phyloP scores from a whole-genome alignment of 1,140 invertebrate species.

The Bombyx mandarina region DNA sequence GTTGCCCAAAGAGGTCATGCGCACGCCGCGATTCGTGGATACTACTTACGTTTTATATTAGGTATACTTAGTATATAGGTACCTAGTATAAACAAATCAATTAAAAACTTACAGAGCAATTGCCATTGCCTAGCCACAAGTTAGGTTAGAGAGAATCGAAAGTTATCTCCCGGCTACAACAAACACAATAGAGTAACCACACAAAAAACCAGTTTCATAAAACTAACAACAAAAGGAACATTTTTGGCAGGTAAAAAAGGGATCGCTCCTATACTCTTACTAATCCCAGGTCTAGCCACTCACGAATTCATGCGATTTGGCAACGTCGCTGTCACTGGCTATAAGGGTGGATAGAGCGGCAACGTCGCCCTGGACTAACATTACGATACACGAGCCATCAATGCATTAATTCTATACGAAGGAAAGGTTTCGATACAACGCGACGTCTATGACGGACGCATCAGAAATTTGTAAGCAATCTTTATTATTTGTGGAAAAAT shows the following conservation, averaged over 20 bases:
- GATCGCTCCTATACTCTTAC: constrained; percentile 2
- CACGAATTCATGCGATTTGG: constrained; percentile 16
- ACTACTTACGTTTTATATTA: too few species aligned
- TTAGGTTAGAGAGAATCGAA: neutral
- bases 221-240: constrained; percentile 11
- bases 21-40: too few species aligned
- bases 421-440: too few species aligned
- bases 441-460: too few species aligned
- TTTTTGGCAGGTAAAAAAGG: constrained; percentile 18
- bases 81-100: too few species aligned
- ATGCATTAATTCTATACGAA: too few species aligned
- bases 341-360: constrained; percentile 16
- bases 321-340: constrained; percentile 16
- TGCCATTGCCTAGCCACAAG: neutral
- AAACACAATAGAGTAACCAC: neutral
- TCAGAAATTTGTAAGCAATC: too few species aligned
- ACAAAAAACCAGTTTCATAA: constrained; percentile 9
- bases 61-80: too few species aligned
- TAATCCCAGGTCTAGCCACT: constrained; percentile 16
- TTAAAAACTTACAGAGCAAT: neutral
- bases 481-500: too few species aligned
- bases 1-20: too few species aligned
- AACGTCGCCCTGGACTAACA: constrained; percentile 9
- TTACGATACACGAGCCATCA: neutral
- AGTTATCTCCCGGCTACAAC: neutral